These are phyloP conservation scores for Aphis gossypii DNA, from an alignment of 1,140 invertebrate genomes.

Conservation along the genomic window DNA sequence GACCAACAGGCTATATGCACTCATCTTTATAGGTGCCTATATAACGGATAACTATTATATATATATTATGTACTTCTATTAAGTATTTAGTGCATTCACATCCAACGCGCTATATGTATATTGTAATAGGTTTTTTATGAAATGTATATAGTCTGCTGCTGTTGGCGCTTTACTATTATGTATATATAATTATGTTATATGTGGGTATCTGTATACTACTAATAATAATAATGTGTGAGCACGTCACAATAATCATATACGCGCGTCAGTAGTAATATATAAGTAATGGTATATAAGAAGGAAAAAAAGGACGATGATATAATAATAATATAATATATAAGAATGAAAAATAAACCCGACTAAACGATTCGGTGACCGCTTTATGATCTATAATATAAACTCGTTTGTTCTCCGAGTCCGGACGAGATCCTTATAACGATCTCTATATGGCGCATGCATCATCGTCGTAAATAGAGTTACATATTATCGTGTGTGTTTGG, in stretches of 20 bases:
- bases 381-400: slow-evolving; percentile 10
- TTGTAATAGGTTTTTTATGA: background rate
- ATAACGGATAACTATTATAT: background rate
- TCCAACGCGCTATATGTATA: background rate
- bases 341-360: background rate
- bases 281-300: background rate
- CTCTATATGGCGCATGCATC: background rate
- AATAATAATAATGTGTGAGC: background rate
- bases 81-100: background rate
- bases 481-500: background rate
- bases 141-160: background rate
- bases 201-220: background rate
- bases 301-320: slow-evolving; percentile 1
- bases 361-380: slow-evolving; percentile 5
- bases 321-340: background rate
- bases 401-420: background rate
- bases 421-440: background rate
- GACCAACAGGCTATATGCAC: background rate
- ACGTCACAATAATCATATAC: background rate
- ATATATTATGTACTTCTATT: background rate
- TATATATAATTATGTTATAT: background rate
- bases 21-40: background rate
- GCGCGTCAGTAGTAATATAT: background rate
- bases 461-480: background rate
- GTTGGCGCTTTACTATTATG: background rate